Percentiles rank a stretch among this genome's conserved stretches.
Conservation (phyloP, 2,888 invertebrate species). For the Drosophila nr. fundita region DNA sequence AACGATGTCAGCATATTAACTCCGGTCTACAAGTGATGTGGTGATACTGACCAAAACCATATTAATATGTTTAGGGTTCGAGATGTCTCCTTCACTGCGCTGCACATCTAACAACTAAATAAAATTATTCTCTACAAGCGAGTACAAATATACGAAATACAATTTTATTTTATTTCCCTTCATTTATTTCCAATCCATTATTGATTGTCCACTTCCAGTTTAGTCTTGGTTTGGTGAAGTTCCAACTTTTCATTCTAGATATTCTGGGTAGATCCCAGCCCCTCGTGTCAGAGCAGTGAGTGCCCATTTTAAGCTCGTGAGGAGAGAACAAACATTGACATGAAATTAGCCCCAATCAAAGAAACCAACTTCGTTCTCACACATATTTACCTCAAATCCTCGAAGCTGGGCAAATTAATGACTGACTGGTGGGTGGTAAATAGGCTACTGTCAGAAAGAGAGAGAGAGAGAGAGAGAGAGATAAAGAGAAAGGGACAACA, state of each 20-base stretch:
- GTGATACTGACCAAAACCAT: neutral
- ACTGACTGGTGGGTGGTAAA: neutral
- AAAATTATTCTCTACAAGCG: neutral
- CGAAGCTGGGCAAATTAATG: neutral
- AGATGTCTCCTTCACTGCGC: neutral
- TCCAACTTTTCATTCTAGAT: neutral
- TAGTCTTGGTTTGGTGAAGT: neutral
- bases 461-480: neutral
- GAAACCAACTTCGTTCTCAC: neutral
- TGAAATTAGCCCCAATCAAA: conserved; percentile 44
- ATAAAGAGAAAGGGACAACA: neutral
- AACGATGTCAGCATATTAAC: neutral
- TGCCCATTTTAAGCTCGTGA: neutral
- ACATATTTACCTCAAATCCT: neutral
- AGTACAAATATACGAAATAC: neutral
- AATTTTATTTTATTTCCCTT: neutral
- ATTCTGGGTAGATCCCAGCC: neutral
- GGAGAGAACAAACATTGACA: conserved; percentile 38
- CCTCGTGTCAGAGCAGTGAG: neutral
- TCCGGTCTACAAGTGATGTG: neutral
- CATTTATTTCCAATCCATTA: neutral
- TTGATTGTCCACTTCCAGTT: neutral
- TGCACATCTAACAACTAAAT: neutral
- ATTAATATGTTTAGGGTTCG: neutral
- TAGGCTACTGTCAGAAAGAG: neutral